Conservation (phyloP, 2,797 vertebrate genomes). For the Anisognathus igniventris region DNA sequence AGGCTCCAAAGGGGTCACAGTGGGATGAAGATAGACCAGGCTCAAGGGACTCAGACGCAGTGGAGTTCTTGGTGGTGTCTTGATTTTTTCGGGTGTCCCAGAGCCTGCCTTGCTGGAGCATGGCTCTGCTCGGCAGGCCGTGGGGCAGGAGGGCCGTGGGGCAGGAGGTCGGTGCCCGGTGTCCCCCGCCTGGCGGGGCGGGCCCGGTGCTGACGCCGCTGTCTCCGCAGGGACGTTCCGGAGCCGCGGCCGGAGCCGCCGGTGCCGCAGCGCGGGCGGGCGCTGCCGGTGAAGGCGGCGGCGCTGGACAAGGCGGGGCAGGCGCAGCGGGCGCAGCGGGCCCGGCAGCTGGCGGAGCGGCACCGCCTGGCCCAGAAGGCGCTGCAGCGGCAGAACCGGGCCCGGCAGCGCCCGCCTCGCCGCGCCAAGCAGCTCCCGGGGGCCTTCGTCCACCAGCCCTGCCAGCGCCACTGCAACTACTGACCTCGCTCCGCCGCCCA, state of each 20-base stretch:
- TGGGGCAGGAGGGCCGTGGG: too few species aligned
- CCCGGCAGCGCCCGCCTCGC: constrained; percentile 83
- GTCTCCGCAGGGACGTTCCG: constrained; percentile 74
- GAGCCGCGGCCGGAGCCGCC: constrained; percentile 67
- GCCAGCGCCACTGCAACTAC: constrained; percentile 92
- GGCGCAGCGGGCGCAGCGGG: constrained; percentile 85
- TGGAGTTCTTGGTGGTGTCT: background rate
- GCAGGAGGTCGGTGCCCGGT: background rate
- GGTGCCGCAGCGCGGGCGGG: constrained; percentile 73
- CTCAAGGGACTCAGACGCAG: background rate
- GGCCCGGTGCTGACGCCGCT: background rate
- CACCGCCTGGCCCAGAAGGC: constrained; percentile 85
- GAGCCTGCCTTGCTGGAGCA: background rate
- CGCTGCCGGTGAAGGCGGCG: constrained; percentile 76
- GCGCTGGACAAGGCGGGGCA: constrained; percentile 89
- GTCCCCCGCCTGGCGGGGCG: background rate
- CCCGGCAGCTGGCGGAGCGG: constrained; percentile 85
- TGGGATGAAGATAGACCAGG: rapidly evolving
- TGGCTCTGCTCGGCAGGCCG: rapidly evolving
- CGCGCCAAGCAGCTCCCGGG: constrained; percentile 73
- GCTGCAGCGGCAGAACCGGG: constrained; percentile 91
- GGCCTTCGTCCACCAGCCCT: constrained; percentile 92
- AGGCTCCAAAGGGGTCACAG: background rate
- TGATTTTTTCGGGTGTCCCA: background rate
- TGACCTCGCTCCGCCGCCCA: constrained; percentile 65